Evolutionary conservation across 2,113 vertebrate genomes (phyloP), one percentile per base, ranked within the genome.

Genomic region (Glaucomys volans): DNA sequence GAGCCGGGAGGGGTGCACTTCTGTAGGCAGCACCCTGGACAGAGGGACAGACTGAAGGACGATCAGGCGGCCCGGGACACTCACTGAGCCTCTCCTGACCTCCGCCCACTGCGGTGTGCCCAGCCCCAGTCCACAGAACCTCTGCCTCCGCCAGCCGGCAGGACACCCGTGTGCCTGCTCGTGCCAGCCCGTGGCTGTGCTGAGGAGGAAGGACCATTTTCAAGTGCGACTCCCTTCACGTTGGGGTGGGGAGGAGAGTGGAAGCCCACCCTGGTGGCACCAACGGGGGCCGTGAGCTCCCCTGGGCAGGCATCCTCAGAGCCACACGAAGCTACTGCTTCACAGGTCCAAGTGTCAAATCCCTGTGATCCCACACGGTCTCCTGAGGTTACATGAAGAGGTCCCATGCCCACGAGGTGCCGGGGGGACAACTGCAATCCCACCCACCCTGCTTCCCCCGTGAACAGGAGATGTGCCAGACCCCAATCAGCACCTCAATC

Each of bases 1-100:
- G 85, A 20, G 28, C 35, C 4, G 32, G 1, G 16, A 30, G 72
- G 37, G 16, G 10, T 2, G 16, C 3, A 0, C 1, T 67, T 28
- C 66, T 76, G 24, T 9, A 0, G 1, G 3, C 57, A 20, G 24
- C 35, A 10, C 13, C 11, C 50, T n/a, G n/a, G n/a, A n/a, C n/a
- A n/a, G n/a, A n/a, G n/a, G n/a, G n/a, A n/a, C 11, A 1, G 77
- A 17, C 2, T 26, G 30, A 26, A 8, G 10, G 67, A 62, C 24
- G 47, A n/a, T 35, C 2, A 13, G 24, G 50, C 1, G 1, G 69
- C 17, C 37, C 12, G 5, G 26, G 26, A 62, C 84, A 80, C 8
- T 4, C 3, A 37, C 22, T n/a, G 5, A 22, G 47, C 12, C 57
- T 24, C 0, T 26, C 40, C 0, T 0, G 0, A 44, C 13, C 14